Conservation (phyloP, 2,797 vertebrate genomes). For the Yasuhikotakia modesta region DNA sequence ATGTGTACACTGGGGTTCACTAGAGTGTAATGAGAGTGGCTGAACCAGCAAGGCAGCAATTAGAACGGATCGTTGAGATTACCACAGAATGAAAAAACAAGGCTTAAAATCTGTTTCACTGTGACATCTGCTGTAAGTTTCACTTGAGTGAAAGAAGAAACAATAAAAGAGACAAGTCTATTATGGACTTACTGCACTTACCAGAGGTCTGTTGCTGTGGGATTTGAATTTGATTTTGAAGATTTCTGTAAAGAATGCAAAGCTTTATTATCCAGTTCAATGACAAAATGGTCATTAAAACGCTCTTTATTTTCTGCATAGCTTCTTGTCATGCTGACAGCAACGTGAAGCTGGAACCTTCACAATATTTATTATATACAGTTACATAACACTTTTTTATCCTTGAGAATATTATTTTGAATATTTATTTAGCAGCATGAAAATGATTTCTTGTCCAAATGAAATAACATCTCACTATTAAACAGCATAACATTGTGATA, state of each 20-base stretch:
- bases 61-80: not conserved
- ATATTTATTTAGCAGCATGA: not conserved
- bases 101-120: not conserved
- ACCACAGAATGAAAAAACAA: not conserved
- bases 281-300: conserved; percentile 13
- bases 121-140: conserved; percentile 5
- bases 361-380: no score
- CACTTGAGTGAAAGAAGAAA: not conserved
- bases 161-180: not conserved
- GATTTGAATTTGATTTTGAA: conserved; percentile 94
- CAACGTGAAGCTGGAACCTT: not conserved
- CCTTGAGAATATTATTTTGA: no score
- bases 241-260: conserved; percentile 78
- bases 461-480: not conserved
- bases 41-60: not conserved
- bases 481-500: not conserved
- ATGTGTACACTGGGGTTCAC: conserved; percentile 64
- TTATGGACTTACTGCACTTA: conserved; percentile 69
- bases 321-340: not conserved
- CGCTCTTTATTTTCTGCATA: not conserved
- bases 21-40: conserved; percentile 35
- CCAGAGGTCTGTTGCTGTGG: conserved; percentile 95
- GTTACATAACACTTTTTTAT: no score
- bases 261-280: not conserved
- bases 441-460: not conserved